Evolutionary conservation across 2,797 vertebrate species (phyloP).

Genomic region (Notolabrus celidotus): DNA sequence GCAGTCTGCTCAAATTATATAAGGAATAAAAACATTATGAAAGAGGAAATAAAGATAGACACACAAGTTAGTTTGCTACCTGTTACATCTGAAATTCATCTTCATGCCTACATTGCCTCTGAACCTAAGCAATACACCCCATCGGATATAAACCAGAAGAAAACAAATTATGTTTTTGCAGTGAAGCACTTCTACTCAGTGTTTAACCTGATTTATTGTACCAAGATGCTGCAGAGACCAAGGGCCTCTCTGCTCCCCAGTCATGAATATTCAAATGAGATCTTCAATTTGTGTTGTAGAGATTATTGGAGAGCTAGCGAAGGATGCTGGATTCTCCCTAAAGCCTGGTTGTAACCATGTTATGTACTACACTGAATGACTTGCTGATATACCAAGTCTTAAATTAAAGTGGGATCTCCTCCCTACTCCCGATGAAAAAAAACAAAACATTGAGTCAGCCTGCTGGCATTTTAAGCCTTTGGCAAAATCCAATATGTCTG

Average conservation of each 20-base stretch:
- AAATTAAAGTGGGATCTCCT: slow-evolving; percentile 63
- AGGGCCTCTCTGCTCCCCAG: slow-evolving; percentile 5
- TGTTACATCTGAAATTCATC: slow-evolving; percentile 13
- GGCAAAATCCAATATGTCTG: slow-evolving; percentile 63
- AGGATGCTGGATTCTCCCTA: slow-evolving; percentile 47
- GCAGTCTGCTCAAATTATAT: neutral
- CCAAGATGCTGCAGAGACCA: slow-evolving; percentile 29
- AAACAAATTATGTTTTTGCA: slow-evolving; percentile 45
- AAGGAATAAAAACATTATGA: neutral
- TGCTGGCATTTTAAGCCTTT: slow-evolving; percentile 61
- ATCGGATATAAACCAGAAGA: slow-evolving; percentile 10
- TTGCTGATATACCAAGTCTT: slow-evolving; percentile 46
- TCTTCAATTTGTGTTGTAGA: slow-evolving; percentile 57
- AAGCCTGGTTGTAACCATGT: slow-evolving; percentile 54
- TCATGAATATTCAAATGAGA: slow-evolving; percentile 72
- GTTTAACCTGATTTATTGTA: slow-evolving; percentile 59
- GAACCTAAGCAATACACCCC: slow-evolving; percentile 8
- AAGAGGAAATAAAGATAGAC: neutral
- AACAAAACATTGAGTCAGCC: slow-evolving; percentile 43
- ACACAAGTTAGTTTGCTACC: slow-evolving; percentile 5
- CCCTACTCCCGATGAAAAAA: neutral
- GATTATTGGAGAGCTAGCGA: slow-evolving; percentile 61
- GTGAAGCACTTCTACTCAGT: slow-evolving; percentile 19
- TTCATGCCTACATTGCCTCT: slow-evolving; percentile 5
- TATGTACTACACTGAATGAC: slow-evolving; percentile 42